Evolutionary conservation across 2,888 invertebrate genomes (phyloP).

Genomic region (Orthosia incerta): DNA sequence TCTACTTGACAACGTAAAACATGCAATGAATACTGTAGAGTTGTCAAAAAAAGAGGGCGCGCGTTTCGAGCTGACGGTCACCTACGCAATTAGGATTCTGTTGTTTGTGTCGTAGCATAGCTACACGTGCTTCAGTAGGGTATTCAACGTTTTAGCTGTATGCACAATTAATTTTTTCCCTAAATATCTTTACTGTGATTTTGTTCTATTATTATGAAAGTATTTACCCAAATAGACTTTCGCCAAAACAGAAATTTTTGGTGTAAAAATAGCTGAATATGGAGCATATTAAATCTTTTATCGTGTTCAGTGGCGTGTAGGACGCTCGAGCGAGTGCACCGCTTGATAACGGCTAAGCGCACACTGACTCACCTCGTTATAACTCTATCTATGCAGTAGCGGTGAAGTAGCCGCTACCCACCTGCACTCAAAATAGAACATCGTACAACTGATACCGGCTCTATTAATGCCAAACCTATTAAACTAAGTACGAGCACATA

Average conservation of each 20-base stretch:
- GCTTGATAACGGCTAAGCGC: constrained; percentile 65
- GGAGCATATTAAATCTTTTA: constrained; percentile 64
- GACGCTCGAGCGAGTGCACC: constrained; percentile 62
- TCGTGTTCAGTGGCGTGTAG: constrained; percentile 55
- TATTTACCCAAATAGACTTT: constrained; percentile 2
- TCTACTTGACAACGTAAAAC: too few relatives aligned
- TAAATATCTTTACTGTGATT: neutral
- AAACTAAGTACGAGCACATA: constrained; percentile 51
- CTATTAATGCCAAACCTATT: constrained; percentile 47
- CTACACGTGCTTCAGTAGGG: too few relatives aligned
- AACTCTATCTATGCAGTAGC: constrained; percentile 33
- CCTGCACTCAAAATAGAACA: constrained; percentile 34
- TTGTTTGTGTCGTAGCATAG: too few relatives aligned
- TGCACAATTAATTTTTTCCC: too few relatives aligned
- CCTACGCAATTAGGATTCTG: too few relatives aligned
- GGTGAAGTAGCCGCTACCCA: constrained; percentile 34
- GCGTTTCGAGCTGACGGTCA: too few relatives aligned
- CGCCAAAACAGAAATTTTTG: constrained; percentile 29
- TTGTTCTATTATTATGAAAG: neutral
- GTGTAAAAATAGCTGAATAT: constrained; percentile 56
- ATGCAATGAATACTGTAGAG: too few relatives aligned
- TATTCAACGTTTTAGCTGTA: too few relatives aligned
- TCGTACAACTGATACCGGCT: constrained; percentile 41
- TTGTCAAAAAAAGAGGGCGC: too few relatives aligned
- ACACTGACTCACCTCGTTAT: constrained; percentile 53